Evolutionary conservation across 2,888 invertebrate species (phyloP), one percentile per base, ranked within the genome.

Genomic region (Eupithecia tripunctaria): DNA sequence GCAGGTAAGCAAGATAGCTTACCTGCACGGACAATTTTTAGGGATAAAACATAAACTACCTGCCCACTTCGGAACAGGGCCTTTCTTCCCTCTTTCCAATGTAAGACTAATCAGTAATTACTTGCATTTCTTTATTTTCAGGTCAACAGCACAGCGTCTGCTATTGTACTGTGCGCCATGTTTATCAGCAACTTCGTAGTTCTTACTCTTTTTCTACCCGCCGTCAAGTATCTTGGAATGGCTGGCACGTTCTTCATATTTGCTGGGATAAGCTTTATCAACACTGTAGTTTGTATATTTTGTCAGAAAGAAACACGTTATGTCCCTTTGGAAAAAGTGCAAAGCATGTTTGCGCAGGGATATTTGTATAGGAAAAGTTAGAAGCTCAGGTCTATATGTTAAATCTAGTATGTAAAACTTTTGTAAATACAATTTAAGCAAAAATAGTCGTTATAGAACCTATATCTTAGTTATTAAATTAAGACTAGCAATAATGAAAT

Each of bases 291-390:
- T 32, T 75, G 87, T 0, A 79, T 82, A 43, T 79, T 89, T 2
- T 77, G 82, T 14, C 84, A 91, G 63, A 90, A 89, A 18, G 93
- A 93, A 77, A 93, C 93, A 0, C 88, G 87, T 70, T 85, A 85
- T 1, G 80, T 86, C 29, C 82, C 86, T 0, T 76, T 88, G 14
- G 84, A 89, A 72, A 78, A 78, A 5, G 85, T 91, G 15, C 80
- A 89, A 56, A 68, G 76, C 8, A 82, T 82, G 82, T 88, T 81
- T 71, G 82, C 80, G 29, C 47, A 77, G 29, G 84, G 87, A 21
- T 86, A 75, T 77, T 76, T 86, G 70, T 85, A 84, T 69, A 73
- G 38, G 14, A 78, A 71, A 21, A 66, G 68, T 60, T 59, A 60
- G 41, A 56, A 15, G 27, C 2, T 51, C 6, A n/a, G n/a, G 4